Evolutionary conservation across 2,888 invertebrate species (phyloP).

Genomic region (Punctoribates punctum): DNA sequence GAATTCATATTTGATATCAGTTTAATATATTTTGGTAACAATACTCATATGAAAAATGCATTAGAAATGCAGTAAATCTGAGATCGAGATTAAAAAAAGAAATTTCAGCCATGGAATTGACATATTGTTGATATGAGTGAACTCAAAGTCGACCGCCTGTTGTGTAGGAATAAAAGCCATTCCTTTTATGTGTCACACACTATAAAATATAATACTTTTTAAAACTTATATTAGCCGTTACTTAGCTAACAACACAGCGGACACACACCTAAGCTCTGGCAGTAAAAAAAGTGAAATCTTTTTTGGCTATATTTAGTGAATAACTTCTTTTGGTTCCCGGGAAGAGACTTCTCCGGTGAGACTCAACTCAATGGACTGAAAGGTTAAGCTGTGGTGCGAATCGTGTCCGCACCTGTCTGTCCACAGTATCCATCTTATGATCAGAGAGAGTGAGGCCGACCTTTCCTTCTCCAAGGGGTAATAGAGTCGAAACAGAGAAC

Average conservation of each 20-base stretch:
- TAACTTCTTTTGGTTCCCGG: neutral
- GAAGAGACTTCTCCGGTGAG: too few species aligned
- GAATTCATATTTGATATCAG: neutral
- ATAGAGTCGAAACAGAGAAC: neutral
- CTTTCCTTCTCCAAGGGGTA: too few species aligned
- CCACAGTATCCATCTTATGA: neutral
- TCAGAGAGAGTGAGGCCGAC: slow-evolving; percentile 9
- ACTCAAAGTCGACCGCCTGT: slow-evolving; percentile 10
- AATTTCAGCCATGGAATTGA: neutral
- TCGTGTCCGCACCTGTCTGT: slow-evolving; percentile 33
- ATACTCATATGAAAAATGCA: slow-evolving; percentile 10
- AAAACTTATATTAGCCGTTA: neutral
- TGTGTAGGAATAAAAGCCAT: slow-evolving; percentile 17
- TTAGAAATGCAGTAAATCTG: neutral
- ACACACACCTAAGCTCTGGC: neutral
- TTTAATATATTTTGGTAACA: neutral
- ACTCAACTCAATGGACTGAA: neutral
- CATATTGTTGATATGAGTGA: slow-evolving; percentile 23
- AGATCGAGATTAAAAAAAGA: neutral
- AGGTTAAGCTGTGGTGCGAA: neutral
- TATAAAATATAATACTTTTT: neutral
- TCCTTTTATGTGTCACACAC: neutral
- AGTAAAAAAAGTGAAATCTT: neutral
- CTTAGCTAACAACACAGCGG: neutral
- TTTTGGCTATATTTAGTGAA: neutral